A percentile compares a stretch with the other conserved stretches of the same genome.
Conservation (phyloP, 2,113 vertebrate species). For the Amia ocellicauda region DNA sequence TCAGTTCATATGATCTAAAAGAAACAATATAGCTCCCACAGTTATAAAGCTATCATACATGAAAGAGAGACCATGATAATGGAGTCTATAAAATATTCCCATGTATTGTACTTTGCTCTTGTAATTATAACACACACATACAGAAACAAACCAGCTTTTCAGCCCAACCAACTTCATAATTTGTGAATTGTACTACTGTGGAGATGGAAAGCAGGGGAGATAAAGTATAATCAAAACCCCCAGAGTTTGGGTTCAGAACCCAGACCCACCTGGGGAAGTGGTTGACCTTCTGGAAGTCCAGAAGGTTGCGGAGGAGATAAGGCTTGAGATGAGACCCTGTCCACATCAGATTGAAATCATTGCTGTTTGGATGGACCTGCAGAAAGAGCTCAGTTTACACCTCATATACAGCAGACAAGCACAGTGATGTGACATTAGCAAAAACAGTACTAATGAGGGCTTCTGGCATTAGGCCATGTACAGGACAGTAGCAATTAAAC, state of each 20-base stretch:
- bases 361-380: slow-evolving; percentile 88
- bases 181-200: no score
- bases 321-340: slow-evolving; percentile 94
- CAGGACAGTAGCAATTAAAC: slow-evolving; percentile 1
- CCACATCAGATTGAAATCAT: slow-evolving; percentile 97
- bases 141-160: no score
- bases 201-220: no score
- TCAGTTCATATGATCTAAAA: slow-evolving; percentile 90
- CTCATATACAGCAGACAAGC: slow-evolving; percentile 4
- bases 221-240: no score
- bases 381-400: slow-evolving; percentile 1
- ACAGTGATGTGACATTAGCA: not conserved
- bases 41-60: no score
- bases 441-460: not conserved
- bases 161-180: no score
- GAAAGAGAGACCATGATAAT: no score
- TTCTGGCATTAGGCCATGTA: not conserved
- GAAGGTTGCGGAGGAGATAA: slow-evolving; percentile 80
- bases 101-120: no score
- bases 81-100: no score
- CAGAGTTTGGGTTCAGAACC: not conserved
- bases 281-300: slow-evolving; percentile 95
- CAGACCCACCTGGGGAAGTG: slow-evolving; percentile 88
- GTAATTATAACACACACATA: no score
- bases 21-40: slow-evolving; percentile 19